phyloP scores from a whole-genome alignment of 2,888 invertebrate species.

The Trichogramma dendrolimi region DNA sequence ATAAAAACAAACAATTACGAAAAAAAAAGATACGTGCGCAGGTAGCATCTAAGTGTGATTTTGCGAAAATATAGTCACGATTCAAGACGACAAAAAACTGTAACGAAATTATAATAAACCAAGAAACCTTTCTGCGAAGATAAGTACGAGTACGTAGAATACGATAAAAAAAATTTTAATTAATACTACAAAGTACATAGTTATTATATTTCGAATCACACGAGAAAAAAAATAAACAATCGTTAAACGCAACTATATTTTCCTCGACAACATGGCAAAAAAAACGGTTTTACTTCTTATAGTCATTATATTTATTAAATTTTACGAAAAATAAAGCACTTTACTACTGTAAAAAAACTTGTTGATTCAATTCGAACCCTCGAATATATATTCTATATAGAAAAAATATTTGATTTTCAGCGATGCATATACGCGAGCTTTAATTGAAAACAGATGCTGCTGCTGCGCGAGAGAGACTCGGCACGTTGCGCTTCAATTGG shows the following conservation, averaged over 20 bases:
- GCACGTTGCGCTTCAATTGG: conserved; percentile 10
- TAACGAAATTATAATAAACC: no score
- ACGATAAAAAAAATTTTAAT: no score
- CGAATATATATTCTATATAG: not conserved
- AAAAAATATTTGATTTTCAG: not conserved
- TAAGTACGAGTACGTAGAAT: no score
- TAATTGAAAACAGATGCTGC: not conserved
- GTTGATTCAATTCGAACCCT: not conserved
- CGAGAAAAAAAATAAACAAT: conserved; percentile 6
- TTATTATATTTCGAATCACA: conserved; percentile 11
- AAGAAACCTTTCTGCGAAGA: no score
- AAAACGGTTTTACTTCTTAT: conserved; percentile 37
- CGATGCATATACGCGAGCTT: no score
- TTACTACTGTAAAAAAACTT: conserved; percentile 32
- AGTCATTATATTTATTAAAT: conserved; percentile 43
- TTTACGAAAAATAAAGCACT: conserved; percentile 46
- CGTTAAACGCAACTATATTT: conserved; percentile 30
- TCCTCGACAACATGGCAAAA: conserved; percentile 31
- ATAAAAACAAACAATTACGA: no score
- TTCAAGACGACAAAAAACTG: no score
- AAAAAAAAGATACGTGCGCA: no score
- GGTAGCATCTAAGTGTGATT: no score
- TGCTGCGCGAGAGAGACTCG: not conserved
- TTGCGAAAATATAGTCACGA: no score
- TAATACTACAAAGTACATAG: no score